Evolutionary conservation across 2,113 vertebrate species (phyloP), one percentile per base, ranked within the genome.

Genomic region (Callaeas wilsoni): DNA sequence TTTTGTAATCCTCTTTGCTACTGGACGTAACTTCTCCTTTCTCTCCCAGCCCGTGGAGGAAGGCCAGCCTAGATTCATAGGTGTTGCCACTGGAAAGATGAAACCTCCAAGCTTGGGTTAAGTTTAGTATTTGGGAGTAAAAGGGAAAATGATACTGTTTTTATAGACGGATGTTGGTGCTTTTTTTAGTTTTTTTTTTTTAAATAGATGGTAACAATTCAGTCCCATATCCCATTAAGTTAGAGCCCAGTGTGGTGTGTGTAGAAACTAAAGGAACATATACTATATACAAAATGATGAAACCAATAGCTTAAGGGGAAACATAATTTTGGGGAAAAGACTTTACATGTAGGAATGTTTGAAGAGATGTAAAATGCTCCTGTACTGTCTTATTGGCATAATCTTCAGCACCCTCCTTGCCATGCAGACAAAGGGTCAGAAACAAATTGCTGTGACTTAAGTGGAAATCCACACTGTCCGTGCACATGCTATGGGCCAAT

Each of bases 81-180:
- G 93, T 92, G 46, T 67, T 89, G 90, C 84, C 92, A 81, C 59
- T 86, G 89, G 70, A 93, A 91, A 90, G 73, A 75, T 53, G n/a
- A 85, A 87, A 73, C 94, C 80, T 94, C 93, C 86, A 83, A 79
- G 37, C 57, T 80, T 95, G 87, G 93, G 87, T 93, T 78, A 89
- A 94, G 26, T 86, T 90, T 95, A 91, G 68, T 81, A 80, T 77
- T 89, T 94, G 96, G 84, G 96, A 95, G 95, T 84, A 89, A 96
- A 96, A 96, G 95, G 96, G 96, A 96, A 96, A 97, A 90, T 22
- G 26, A 93, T 95, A 94, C 70, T 93, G 70, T 70, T 94, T 94
- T 96, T 96, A 94, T 96, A 97, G 95, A 94, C 42, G 92, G 92
- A 93, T 94, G 85, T 96, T 95, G 94, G 96, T 96, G 94, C 94